These are phyloP conservation scores for Cyclura pinguis DNA, from an alignment of 2,797 vertebrate genomes.

Conservation along the genomic window DNA sequence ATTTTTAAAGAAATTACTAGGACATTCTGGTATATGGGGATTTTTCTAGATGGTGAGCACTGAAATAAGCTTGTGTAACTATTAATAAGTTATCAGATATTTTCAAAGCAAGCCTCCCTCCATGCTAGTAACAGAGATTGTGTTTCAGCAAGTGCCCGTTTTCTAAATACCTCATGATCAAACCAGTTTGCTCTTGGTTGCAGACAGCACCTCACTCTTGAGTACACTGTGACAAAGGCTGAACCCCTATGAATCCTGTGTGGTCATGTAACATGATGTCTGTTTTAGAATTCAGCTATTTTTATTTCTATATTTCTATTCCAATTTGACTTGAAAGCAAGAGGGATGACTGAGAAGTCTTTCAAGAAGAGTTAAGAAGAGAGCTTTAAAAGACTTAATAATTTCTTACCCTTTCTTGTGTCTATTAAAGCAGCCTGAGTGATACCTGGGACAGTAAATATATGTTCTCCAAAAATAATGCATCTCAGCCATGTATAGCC, in stretches of 20 bases:
- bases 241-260: background rate
- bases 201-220: background rate
- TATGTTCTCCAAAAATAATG: background rate
- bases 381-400: background rate
- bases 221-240: background rate
- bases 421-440: background rate
- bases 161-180: background rate
- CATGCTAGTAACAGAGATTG: background rate
- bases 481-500: background rate
- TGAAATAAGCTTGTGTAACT: background rate
- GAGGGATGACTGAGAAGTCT: background rate
- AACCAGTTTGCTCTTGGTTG: too few species aligned
- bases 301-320: too few species aligned
- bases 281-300: background rate
- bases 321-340: background rate
- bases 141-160: background rate
- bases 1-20: background rate
- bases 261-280: background rate
- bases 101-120: background rate
- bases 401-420: background rate
- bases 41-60: background rate
- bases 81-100: background rate
- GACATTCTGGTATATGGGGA: background rate
- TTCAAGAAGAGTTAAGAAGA: background rate
- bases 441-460: background rate